Evolutionary conservation across 2,113 vertebrate genomes (phyloP), one percentile per base, ranked within the genome.

Genomic region (Pseudorectes ferrugineus): DNA sequence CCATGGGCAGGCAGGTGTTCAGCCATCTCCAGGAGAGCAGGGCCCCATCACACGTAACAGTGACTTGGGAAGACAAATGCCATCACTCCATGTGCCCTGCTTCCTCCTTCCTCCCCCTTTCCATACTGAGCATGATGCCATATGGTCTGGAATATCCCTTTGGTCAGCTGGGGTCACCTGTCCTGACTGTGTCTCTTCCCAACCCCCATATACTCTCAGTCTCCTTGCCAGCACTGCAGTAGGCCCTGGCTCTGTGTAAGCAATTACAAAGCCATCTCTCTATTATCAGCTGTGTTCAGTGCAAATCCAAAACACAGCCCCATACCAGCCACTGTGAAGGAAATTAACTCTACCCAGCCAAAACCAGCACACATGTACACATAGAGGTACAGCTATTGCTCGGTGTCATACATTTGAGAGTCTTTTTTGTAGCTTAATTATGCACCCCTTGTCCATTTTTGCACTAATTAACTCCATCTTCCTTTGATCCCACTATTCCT

Each of bases 11-110:
- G 51, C 16, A 73, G 59, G 3, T 73, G 76, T 28, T 73, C 67
- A 66, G 43, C 26, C 43, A 45, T 17, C 4, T 4, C 33, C 33
- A n/a, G 59, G 45, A 51, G 15, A 45, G 1, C 59, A 66, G 52
- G 9, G 8, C 10, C 10, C 26, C 51, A 45, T 67, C 71, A 49
- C 4, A 1, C 0, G 0, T 11, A 24, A 45, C 8, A 20, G 26
- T 29, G n/a, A 18, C 45, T 52, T 59, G n/a, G 16, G 8, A 59
- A 25, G 16, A 16, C 0, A 6, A 46, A 52, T 2, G 2, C 12
- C 26, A 45, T 59, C 52, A 38, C 24, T 59, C 28, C n/a, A 6
- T 9, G 19, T 61, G 18, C n/a, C 40, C n/a, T 55, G 48, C 38
- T 74, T 33, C 52, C 51, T 66, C 19, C 57, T 38, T 45, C 19